phyloP scores from a whole-genome alignment of 1,140 invertebrate genomes.

The Bacillus rossius region DNA sequence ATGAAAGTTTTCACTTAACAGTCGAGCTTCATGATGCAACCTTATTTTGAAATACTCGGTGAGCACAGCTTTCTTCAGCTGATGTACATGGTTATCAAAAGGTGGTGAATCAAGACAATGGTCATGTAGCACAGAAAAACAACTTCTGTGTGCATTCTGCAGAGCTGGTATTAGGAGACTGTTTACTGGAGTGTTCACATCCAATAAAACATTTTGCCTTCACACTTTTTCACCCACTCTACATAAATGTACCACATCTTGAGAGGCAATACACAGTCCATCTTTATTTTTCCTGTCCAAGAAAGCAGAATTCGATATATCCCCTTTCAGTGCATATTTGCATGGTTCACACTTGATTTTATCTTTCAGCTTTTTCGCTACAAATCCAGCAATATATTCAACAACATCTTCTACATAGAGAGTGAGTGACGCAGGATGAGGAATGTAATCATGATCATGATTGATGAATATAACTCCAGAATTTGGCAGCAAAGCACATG shows the following conservation, averaged over 20 bases:
- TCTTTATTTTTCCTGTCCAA: conserved; percentile 8
- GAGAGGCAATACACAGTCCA: neutral
- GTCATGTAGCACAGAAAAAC: neutral
- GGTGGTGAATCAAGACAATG: neutral
- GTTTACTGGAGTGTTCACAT: neutral
- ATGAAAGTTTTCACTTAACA: too few species aligned
- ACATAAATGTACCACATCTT: conserved; percentile 3
- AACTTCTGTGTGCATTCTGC: neutral
- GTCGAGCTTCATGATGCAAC: too few species aligned
- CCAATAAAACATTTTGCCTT: neutral
- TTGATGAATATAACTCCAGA: neutral
- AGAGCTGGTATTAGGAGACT: neutral
- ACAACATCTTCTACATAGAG: neutral
- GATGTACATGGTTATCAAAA: neutral
- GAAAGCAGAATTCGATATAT: neutral
- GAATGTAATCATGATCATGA: neutral
- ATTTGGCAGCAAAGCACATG: neutral
- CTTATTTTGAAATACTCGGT: too few species aligned
- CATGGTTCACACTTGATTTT: neutral
- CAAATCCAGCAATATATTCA: conserved; percentile 9
- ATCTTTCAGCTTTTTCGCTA: neutral
- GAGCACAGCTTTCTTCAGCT: neutral
- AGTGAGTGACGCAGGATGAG: neutral
- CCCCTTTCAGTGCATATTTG: neutral
- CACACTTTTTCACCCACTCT: neutral